These are phyloP conservation scores for Argyresthia albistria DNA, from an alignment of 2,888 invertebrate species.

Conservation along the genomic window DNA sequence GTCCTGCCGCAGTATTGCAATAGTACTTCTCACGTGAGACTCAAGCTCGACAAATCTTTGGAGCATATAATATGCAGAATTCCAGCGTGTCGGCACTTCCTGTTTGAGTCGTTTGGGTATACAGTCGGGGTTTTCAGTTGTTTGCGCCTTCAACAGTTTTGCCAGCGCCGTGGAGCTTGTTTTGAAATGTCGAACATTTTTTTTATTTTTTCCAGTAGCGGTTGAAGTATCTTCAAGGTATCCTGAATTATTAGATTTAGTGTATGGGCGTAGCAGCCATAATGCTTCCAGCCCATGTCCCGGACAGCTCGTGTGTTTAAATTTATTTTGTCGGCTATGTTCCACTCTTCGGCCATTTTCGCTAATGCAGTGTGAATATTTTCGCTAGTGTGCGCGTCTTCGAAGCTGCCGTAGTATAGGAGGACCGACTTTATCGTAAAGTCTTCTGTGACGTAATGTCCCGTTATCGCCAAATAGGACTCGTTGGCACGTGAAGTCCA, in stretches of 20 bases:
- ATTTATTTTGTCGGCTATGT: slow-evolving; percentile 2
- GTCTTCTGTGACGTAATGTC: slow-evolving; percentile 5
- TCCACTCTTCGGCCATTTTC: background rate
- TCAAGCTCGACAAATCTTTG: slow-evolving; percentile 4
- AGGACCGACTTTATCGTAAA: slow-evolving; percentile 3
- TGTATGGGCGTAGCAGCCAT: slow-evolving; percentile 17
- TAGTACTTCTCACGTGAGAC: background rate
- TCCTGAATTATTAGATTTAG: slow-evolving; percentile 17
- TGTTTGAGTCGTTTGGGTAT: slow-evolving; percentile 2
- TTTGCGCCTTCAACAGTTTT: slow-evolving; percentile 8
- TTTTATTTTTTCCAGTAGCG: slow-evolving; percentile 13
- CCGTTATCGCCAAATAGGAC: slow-evolving; percentile 6
- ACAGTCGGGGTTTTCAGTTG: slow-evolving; percentile 9
- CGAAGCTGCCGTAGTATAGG: background rate
- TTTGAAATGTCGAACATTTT: slow-evolving; percentile 13
- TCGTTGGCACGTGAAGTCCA: slow-evolving; percentile 13
- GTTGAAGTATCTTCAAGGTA: slow-evolving; percentile 4
- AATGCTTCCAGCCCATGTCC: slow-evolving; percentile 15
- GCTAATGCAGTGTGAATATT: slow-evolving; percentile 5
- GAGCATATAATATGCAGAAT: slow-evolving; percentile 5
- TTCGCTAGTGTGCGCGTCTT: slow-evolving; percentile 4
- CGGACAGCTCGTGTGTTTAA: background rate
- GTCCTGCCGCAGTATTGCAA: background rate
- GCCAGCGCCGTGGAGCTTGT: slow-evolving; percentile 12
- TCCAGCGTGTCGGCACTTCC: slow-evolving; percentile 6